Evolutionary conservation across 2,888 invertebrate species (phyloP), one percentile per base, ranked within the genome.

Genomic region (Beris chalybata): DNA sequence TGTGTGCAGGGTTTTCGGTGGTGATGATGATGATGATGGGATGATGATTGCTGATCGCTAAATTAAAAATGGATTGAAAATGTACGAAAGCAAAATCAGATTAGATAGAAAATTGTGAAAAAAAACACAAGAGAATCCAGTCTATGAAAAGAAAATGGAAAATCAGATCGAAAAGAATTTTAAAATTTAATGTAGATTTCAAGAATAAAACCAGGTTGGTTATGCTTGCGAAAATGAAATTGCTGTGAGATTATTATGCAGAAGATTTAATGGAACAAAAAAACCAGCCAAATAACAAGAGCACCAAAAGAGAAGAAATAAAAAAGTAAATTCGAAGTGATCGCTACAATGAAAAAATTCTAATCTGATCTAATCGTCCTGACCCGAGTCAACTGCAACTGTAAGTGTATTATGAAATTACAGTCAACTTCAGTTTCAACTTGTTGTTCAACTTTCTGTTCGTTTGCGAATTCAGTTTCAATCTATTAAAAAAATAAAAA

Each of bases 1-100:
- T 84, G 84, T 84, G 83, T 84, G 84, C 84, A 84, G 84, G 84
- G 82, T 81, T 81, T 81, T 81, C 74, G 64, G 64, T 65, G 74
- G 73, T 68, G 78, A 76, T 77, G 77, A 71, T 75, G 75, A 74
- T 75, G 74, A 71, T 63, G 53, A 68, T 47, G 55, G 57, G 65
- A 63, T 66, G 61, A 45, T 38, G 57, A 54, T 54, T 29, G 64
- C 53, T 54, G 30, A 64, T 54, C 29, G 30, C 63, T 53, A 22
- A 22, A 22, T 22, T 22, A 9, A 38, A 38, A 38, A 38, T 38
- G 38, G 38, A 38, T 38, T 48, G 11, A 48, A 9, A 53, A 53
- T 22, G 5, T 29, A 53, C 30, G 5, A 53, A 53, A 53, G 15
- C 7, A 22, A 9, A 2, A 53, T 29, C 29, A 22, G 29, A 53